Conservation (phyloP, 2,888 invertebrate genomes). For the Pheosia tremula region DNA sequence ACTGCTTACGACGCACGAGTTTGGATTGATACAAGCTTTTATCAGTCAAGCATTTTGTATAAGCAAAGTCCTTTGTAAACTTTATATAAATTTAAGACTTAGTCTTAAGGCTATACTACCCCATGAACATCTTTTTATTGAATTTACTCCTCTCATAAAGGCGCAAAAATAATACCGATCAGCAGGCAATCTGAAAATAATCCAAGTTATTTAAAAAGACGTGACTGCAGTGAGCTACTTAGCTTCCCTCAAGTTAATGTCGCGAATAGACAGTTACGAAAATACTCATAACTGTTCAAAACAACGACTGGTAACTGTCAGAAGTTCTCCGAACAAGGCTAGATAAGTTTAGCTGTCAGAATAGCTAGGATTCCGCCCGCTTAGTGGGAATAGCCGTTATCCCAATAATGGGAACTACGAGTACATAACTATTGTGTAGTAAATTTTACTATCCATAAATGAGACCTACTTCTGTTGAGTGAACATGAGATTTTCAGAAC, state of each 20-base stretch:
- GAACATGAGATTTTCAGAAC: no score
- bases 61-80: no score
- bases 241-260: slow-evolving; percentile 2
- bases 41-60: no score
- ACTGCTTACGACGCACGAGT: not conserved
- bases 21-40: not conserved
- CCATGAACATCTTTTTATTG: no score
- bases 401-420: slow-evolving; percentile 1
- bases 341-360: slow-evolving; percentile 43
- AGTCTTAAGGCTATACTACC: no score
- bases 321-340: slow-evolving; percentile 57
- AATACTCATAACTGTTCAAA: slow-evolving; percentile 57
- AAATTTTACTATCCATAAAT: not conserved
- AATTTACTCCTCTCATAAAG: no score
- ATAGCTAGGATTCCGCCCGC: slow-evolving; percentile 39
- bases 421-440: not conserved
- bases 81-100: no score
- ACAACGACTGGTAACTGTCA: slow-evolving; percentile 62
- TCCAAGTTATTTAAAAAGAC: not conserved
- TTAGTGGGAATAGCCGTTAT: slow-evolving; percentile 5
- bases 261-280: slow-evolving; percentile 29
- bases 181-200: no score
- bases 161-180: no score
- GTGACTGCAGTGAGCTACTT: not conserved
- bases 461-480: not conserved